phyloP scores from a whole-genome alignment of 2,113 vertebrate genomes.

The Thamnaconus septentrionalis region DNA sequence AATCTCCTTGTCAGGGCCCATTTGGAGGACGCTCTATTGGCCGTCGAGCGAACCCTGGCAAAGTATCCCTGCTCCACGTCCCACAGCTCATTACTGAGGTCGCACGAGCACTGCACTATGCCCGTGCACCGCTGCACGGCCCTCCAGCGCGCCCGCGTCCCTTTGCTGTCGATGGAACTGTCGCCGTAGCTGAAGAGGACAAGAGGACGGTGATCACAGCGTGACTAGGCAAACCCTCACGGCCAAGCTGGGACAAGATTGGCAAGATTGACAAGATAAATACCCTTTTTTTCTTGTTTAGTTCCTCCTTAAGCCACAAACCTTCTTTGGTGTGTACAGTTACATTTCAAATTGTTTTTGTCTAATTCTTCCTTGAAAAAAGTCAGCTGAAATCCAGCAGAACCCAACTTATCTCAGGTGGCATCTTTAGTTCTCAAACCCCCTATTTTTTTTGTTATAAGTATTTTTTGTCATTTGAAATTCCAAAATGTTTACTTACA shows the following conservation, averaged over 20 bases:
- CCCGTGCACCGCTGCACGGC: constrained; percentile 74
- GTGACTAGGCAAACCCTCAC: neutral
- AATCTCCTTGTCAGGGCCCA: constrained; percentile 81
- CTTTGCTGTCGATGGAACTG: constrained; percentile 50
- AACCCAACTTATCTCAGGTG: neutral
- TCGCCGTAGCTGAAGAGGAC: constrained; percentile 82
- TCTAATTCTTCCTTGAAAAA: neutral
- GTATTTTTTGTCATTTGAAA: neutral
- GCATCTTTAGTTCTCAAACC: neutral
- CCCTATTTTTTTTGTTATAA: too few relatives aligned
- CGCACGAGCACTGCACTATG: constrained; percentile 79
- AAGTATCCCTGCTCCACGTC: constrained; percentile 79
- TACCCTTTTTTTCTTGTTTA: neutral
- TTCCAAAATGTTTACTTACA: constrained; percentile 75
- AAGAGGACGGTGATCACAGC: constrained; percentile 3
- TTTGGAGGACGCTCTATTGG: constrained; percentile 63
- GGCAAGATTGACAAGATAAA: neutral
- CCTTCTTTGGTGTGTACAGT: neutral
- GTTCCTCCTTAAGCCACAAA: neutral
- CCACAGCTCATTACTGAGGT: constrained; percentile 83
- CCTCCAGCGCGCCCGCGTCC: constrained; percentile 75
- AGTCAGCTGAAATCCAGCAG: neutral
- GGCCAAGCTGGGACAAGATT: too few relatives aligned
- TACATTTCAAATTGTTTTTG: constrained; percentile 3
- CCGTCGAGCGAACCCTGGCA: constrained; percentile 79